Evolutionary conservation across 2,888 invertebrate genomes (phyloP).

Genomic region (Coleophora deauratella): DNA sequence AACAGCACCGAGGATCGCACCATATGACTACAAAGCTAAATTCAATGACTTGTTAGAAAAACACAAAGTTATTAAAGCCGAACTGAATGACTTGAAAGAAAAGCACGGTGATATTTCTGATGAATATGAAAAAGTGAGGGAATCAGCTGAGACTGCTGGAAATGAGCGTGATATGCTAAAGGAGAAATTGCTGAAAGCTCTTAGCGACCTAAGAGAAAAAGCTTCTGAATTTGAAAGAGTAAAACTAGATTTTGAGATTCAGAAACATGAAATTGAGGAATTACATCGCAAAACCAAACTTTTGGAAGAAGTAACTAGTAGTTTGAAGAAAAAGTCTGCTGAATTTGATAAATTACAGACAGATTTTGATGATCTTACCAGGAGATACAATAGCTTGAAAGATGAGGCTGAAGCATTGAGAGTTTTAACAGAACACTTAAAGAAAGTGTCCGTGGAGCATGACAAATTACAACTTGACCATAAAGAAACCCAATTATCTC

Average conservation of each 20-base stretch:
- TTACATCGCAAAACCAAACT: constrained; percentile 51
- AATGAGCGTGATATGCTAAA: constrained; percentile 50
- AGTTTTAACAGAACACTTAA: constrained; percentile 52
- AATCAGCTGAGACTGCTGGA: constrained; percentile 39
- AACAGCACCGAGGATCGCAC: constrained; percentile 71
- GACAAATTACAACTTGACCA: constrained; percentile 55
- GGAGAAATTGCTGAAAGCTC: constrained; percentile 44
- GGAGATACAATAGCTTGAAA: constrained; percentile 51
- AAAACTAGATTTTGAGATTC: constrained; percentile 55
- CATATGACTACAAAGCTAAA: constrained; percentile 79
- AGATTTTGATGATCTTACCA: constrained; percentile 45
- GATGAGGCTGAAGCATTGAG: constrained; percentile 59
- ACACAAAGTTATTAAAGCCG: constrained; percentile 68
- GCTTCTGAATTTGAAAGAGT: constrained; percentile 44
- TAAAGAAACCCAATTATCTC: constrained; percentile 44
- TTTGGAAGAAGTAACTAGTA: constrained; percentile 53
- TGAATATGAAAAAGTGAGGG: constrained; percentile 66
- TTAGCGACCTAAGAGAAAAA: constrained; percentile 50
- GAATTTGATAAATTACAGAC: constrained; percentile 50
- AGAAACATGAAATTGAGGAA: constrained; percentile 58
- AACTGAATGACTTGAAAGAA: constrained; percentile 65
- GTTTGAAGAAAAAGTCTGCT: constrained; percentile 48
- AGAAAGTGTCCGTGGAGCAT: constrained; percentile 55
- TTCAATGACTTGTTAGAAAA: constrained; percentile 76
- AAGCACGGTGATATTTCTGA: constrained; percentile 66